Percentiles rank a stretch among this genome's conserved stretches.
These are phyloP conservation scores for Felis catus DNA, from an alignment of 2,113 vertebrate genomes.

Conservation along the genomic window F.catus_Fca126_mat1.0 CM031419.1:162178501-162179000, in stretches of 20 bases:
- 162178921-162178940: not conserved
- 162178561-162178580: conserved; percentile 51
- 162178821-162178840: not conserved
- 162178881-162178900: conserved; percentile 53
- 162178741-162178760: not conserved
- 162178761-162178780: conserved; percentile 14
- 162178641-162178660: not conserved
- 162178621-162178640: conserved; percentile 56
- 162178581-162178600: conserved; percentile 42
- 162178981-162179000: not conserved
- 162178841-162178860: conserved; percentile 13
- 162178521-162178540: conserved; percentile 54
- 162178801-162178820: conserved; percentile 31
- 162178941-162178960: conserved; percentile 3
- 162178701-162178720: not conserved
- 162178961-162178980: not conserved
- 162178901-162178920: not conserved
- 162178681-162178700: conserved; percentile 6
- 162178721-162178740: no score
- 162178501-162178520: not conserved
- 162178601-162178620: conserved; percentile 47
- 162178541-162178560: conserved; percentile 30
- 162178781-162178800: not conserved
- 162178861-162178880: not conserved
- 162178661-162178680: conserved; percentile 26